phyloP scores from a whole-genome alignment of 2,888 invertebrate genomes.

The Heteromurus nitidus region DNA sequence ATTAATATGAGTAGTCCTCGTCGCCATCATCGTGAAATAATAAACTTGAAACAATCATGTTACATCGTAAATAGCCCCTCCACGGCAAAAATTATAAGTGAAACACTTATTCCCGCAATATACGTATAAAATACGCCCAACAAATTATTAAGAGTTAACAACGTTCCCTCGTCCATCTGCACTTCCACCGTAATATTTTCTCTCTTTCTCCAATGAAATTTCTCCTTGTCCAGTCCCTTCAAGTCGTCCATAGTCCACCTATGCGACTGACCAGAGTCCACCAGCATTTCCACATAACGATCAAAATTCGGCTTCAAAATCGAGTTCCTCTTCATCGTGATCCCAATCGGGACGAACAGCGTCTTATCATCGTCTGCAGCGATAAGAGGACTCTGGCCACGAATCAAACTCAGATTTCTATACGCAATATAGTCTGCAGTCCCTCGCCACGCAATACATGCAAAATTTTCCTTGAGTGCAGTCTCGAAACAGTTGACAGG shows the following conservation, averaged over 20 bases:
- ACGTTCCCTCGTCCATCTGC: too few species aligned
- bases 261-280: constrained; percentile 34
- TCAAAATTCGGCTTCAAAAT: constrained; percentile 27
- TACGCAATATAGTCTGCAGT: constrained; percentile 4
- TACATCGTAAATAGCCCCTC: too few species aligned
- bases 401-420: constrained; percentile 10
- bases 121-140: too few species aligned
- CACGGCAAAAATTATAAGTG: too few species aligned
- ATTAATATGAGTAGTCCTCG: too few species aligned
- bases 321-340: constrained; percentile 17
- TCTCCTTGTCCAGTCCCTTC: constrained; percentile 19
- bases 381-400: constrained; percentile 36
- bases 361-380: constrained; percentile 40
- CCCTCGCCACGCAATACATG: constrained; percentile 35
- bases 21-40: too few species aligned
- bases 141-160: too few species aligned
- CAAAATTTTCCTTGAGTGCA: neutral
- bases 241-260: constrained; percentile 45
- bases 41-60: too few species aligned
- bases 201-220: constrained; percentile 19
- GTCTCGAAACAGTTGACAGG: constrained; percentile 15
- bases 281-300: constrained; percentile 20
- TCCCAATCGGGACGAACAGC: constrained; percentile 17
- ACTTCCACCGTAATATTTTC: too few species aligned
- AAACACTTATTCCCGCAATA: too few species aligned